Conservation (phyloP, 2,888 invertebrate species). For the Volucella inflata region DNA sequence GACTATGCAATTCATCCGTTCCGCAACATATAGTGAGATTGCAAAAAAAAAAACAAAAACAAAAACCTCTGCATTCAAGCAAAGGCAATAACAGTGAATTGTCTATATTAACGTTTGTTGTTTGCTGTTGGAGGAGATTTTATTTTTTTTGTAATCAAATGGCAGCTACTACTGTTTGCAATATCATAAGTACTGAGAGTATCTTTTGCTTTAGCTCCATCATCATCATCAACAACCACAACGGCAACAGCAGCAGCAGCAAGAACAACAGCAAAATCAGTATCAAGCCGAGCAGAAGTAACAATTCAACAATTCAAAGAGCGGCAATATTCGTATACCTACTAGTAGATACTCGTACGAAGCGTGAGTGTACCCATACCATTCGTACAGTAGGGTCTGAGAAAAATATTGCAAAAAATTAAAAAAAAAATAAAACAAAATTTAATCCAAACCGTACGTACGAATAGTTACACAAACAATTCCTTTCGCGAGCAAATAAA, state of each 20-base stretch:
- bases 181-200: too few species aligned
- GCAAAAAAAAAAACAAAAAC: constrained; percentile 10
- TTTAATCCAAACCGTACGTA: too few species aligned
- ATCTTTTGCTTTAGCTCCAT: constrained; percentile 27
- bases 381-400: constrained; percentile 50
- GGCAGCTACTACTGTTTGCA: constrained; percentile 24
- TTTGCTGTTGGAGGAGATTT: constrained; percentile 57
- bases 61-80: constrained; percentile 40
- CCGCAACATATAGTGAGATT: constrained; percentile 66
- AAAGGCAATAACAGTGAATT: constrained; percentile 69
- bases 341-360: not conserved
- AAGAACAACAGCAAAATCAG: constrained; percentile 9
- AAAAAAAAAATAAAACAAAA: constrained; percentile 28
- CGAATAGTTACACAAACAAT: constrained; percentile 68
- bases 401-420: constrained; percentile 2
- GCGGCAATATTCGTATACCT: constrained; percentile 55
- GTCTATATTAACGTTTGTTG: constrained; percentile 68
- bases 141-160: constrained; percentile 46
- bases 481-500: constrained; percentile 66
- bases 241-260: constrained; percentile 26
- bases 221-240: constrained; percentile 36
- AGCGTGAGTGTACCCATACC: constrained; percentile 11
- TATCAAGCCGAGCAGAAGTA: constrained; percentile 54
- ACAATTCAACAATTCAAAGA: constrained; percentile 68
- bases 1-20: constrained; percentile 73